Percentiles rank a stretch among this genome's conserved stretches.
Evolutionary conservation across 2,797 vertebrate species (phyloP).

Genomic region (Gymnodraco acuticeps): DNA sequence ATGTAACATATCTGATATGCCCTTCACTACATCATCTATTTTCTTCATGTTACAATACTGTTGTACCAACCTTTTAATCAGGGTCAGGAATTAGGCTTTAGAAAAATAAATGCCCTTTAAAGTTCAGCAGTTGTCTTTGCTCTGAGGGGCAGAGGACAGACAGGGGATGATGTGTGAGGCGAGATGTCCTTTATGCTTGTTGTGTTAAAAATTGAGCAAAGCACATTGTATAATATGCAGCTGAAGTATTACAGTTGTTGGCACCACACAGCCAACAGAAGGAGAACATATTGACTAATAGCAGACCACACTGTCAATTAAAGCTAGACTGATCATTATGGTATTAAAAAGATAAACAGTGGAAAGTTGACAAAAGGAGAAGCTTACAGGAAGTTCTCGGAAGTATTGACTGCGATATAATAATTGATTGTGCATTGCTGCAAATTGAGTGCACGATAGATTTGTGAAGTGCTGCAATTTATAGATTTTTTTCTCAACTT

Average conservation of each 20-base stretch:
- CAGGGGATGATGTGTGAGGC: neutral
- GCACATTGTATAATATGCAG: neutral
- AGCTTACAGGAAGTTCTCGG: constrained; percentile 13
- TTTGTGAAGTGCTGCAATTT: neutral
- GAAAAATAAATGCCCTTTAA: neutral
- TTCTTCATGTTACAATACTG: neutral
- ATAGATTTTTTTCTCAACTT: neutral
- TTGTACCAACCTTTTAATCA: neutral
- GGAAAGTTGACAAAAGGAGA: constrained; percentile 5
- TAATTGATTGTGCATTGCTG: neutral
- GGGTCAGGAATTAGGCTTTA: neutral
- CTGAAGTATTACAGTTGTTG: neutral
- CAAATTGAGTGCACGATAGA: neutral
- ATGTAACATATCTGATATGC: neutral
- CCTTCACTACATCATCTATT: neutral
- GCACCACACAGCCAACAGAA: constrained; percentile 1
- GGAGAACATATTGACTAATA: constrained; percentile 20
- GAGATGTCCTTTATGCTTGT: neutral
- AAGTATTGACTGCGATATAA: neutral
- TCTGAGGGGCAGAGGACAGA: no score
- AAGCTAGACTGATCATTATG: constrained; percentile 9
- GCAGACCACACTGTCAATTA: constrained; percentile 26
- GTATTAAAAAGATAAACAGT: constrained; percentile 25
- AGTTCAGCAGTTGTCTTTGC: no score
- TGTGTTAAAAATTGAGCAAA: neutral